Conservation (phyloP, 2,113 vertebrate species). For the Percina caprodes region DNA sequence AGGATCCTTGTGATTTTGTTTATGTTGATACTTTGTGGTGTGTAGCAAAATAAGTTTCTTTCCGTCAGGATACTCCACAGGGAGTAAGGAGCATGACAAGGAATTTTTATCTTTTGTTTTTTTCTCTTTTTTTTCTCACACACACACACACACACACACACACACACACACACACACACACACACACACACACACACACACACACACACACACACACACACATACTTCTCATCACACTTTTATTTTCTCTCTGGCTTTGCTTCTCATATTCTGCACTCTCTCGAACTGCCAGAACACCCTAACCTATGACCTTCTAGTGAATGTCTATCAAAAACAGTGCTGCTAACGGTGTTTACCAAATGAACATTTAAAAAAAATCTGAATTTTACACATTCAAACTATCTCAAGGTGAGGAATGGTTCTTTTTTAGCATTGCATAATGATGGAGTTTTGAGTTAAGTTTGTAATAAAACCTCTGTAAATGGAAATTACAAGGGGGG, state of each 20-base stretch:
- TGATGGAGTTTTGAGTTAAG: not conserved
- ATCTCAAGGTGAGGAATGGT: not conserved
- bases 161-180: too few species aligned
- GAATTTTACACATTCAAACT: not conserved
- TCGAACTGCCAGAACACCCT: not conserved
- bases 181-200: not conserved
- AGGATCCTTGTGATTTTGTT: not conserved
- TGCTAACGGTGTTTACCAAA: not conserved
- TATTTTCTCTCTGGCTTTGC: not conserved
- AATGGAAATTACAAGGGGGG: not conserved
- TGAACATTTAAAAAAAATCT: not conserved
- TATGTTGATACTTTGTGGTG: not conserved
- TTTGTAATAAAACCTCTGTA: not conserved
- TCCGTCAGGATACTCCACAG: not conserved
- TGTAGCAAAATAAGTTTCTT: not conserved
- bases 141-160: not conserved
- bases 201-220: not conserved
- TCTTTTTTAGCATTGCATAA: not conserved
- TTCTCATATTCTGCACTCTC: not conserved
- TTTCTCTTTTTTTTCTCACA: not conserved
- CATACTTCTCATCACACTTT: constrained; percentile 3
- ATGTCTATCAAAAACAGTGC: not conserved
- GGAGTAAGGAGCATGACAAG: not conserved
- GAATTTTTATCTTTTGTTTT: not conserved
- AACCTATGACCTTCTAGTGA: not conserved